These are phyloP conservation scores for Bombus soroeensis DNA, from an alignment of 1,140 invertebrate genomes.

Conservation along the genomic window DNA sequence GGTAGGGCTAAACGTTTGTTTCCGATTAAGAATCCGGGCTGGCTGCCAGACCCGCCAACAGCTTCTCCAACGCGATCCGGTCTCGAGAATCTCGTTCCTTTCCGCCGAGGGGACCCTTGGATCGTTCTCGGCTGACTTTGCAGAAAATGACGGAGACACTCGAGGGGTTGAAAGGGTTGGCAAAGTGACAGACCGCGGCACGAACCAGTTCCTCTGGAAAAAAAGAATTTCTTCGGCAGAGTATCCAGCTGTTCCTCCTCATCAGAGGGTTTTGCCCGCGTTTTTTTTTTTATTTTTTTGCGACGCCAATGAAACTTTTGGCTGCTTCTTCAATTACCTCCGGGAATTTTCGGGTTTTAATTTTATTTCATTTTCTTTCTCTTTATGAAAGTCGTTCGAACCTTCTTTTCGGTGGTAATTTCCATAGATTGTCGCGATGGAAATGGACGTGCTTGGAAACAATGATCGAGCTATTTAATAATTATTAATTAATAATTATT, in stretches of 20 bases:
- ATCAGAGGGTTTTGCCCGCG: background rate
- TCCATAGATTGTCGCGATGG: background rate
- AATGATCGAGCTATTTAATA: background rate
- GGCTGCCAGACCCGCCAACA: constrained; percentile 12
- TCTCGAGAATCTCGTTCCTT: background rate
- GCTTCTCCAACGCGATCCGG: background rate
- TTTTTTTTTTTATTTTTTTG: background rate
- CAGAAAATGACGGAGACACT: background rate
- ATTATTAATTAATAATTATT: too few relatives aligned
- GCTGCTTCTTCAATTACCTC: background rate
- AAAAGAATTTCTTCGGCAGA: background rate
- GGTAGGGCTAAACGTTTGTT: constrained; percentile 18
- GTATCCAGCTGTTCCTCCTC: background rate
- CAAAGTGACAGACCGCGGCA: background rate
- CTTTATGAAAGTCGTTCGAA: background rate
- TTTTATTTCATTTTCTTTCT: background rate
- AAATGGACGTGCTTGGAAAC: background rate
- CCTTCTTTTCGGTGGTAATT: background rate
- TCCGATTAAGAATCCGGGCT: constrained; percentile 38
- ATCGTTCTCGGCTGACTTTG: constrained; percentile 4
- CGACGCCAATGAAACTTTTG: background rate
- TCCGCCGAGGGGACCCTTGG: background rate
- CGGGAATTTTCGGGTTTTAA: background rate
- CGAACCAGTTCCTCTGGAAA: background rate
- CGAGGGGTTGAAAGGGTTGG: background rate